Evolutionary conservation across 2,797 vertebrate genomes (phyloP).

Genomic region (Macroramphosus scolopax): DNA sequence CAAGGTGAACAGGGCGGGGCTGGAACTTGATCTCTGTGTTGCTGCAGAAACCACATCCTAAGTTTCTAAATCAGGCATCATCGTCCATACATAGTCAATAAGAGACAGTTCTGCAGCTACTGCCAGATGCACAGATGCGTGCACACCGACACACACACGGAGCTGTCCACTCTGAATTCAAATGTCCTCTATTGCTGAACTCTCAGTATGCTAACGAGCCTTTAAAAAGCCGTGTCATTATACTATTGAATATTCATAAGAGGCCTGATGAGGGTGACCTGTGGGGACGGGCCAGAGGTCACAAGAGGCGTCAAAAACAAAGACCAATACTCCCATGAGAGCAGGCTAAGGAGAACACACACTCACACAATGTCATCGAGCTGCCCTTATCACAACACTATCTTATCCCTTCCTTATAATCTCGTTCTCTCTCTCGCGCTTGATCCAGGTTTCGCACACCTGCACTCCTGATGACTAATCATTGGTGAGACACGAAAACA

Average conservation of each 20-base stretch:
- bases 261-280: slow-evolving; percentile 67
- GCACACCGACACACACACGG: slow-evolving; percentile 18
- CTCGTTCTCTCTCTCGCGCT: slow-evolving; percentile 16
- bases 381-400: too few relatives aligned
- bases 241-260: slow-evolving; percentile 74
- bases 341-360: too few relatives aligned
- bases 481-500: slow-evolving; percentile 31
- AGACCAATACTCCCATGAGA: slow-evolving; percentile 52
- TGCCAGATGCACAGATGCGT: slow-evolving; percentile 52
- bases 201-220: slow-evolving; percentile 76
- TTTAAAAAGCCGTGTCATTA: slow-evolving; percentile 73
- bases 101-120: slow-evolving; percentile 57
- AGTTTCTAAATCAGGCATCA: slow-evolving; percentile 75
- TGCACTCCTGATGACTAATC: slow-evolving; percentile 41
- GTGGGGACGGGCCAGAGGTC: slow-evolving; percentile 56
- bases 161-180: slow-evolving; percentile 64
- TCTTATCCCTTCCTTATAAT: too few relatives aligned
- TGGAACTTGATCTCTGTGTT: slow-evolving; percentile 71
- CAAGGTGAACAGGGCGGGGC: slow-evolving; percentile 75
- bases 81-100: slow-evolving; percentile 70
- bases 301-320: slow-evolving; percentile 42
- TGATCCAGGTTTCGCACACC: slow-evolving; percentile 43
- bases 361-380: too few relatives aligned
- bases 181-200: slow-evolving; percentile 73
- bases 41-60: slow-evolving; percentile 75